phyloP scores from a whole-genome alignment of 2,888 invertebrate species.

The Troides oblongomaculatus region DNA sequence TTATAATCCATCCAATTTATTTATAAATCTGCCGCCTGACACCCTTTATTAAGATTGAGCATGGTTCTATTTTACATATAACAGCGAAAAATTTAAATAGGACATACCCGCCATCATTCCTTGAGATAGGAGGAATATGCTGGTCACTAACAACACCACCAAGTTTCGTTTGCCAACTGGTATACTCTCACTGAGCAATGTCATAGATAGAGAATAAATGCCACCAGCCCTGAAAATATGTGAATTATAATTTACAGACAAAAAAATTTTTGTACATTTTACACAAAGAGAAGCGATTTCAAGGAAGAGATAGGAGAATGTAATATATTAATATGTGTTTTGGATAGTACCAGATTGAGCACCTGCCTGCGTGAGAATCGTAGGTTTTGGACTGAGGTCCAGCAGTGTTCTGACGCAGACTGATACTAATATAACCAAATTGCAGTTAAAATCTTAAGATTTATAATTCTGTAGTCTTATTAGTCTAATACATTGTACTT shows the following conservation, averaged over 20 bases:
- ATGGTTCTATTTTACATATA: too few relatives aligned
- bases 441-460: neutral
- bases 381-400: neutral
- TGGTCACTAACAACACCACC: conserved; percentile 40
- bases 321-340: too few relatives aligned
- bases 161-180: conserved; percentile 40
- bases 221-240: conserved; percentile 34
- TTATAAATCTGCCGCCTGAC: too few relatives aligned
- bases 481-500: too few relatives aligned
- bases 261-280: neutral
- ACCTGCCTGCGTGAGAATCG: too few relatives aligned
- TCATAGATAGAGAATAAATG: conserved; percentile 40
- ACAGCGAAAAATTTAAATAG: too few relatives aligned
- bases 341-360: too few relatives aligned
- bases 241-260: neutral
- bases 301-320: too few relatives aligned
- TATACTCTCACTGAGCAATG: conserved; percentile 44
- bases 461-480: too few relatives aligned
- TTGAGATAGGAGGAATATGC: conserved; percentile 41
- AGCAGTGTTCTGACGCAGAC: neutral
- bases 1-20: too few relatives aligned
- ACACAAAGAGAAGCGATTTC: too few relatives aligned
- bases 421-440: neutral
- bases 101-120: conserved; percentile 44
- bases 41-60: too few relatives aligned